Percentiles rank a stretch among this genome's conserved stretches.
Conservation (phyloP, 2,888 invertebrate genomes). For the Brachylomia viminalis region DNA sequence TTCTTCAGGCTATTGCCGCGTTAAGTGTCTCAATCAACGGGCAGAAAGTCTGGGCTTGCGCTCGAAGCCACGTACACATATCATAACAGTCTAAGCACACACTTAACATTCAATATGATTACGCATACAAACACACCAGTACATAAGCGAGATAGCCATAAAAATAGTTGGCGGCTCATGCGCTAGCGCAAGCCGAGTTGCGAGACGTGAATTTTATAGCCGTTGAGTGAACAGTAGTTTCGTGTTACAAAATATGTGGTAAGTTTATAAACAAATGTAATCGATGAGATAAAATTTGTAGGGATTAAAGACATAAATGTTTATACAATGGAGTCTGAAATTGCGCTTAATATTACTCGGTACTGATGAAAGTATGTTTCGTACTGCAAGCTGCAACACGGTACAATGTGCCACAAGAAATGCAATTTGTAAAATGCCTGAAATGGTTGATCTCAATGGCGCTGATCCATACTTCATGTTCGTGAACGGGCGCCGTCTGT, state of each 20-base stretch:
- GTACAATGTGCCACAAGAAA: neutral
- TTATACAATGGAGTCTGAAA: neutral
- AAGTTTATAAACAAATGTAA: conserved; percentile 51
- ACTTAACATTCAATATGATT: conserved; percentile 63
- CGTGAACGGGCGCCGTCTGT: too few relatives aligned
- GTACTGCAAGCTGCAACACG: neutral
- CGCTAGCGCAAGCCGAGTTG: conserved; percentile 50
- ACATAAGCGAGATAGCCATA: conserved; percentile 61
- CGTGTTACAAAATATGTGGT: conserved; percentile 50
- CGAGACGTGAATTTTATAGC: conserved; percentile 59
- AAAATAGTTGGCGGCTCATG: conserved; percentile 58
- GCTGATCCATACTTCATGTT: too few relatives aligned
- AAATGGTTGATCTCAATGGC: too few relatives aligned
- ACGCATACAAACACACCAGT: conserved; percentile 54
- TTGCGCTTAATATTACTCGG: conserved; percentile 5
- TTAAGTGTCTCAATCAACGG: conserved; percentile 54
- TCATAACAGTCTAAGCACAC: conserved; percentile 59
- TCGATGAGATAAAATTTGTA: conserved; percentile 36
- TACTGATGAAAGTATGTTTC: conserved; percentile 8
- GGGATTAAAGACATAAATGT: conserved; percentile 6
- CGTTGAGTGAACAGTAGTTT: conserved; percentile 51
- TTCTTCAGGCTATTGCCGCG: conserved; percentile 31
- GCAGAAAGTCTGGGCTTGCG: conserved; percentile 37
- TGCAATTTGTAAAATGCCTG: neutral
- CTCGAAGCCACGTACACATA: conserved; percentile 37